These are phyloP conservation scores for Chirona hameri DNA, from an alignment of 2,888 invertebrate genomes.

Conservation along the genomic window DNA sequence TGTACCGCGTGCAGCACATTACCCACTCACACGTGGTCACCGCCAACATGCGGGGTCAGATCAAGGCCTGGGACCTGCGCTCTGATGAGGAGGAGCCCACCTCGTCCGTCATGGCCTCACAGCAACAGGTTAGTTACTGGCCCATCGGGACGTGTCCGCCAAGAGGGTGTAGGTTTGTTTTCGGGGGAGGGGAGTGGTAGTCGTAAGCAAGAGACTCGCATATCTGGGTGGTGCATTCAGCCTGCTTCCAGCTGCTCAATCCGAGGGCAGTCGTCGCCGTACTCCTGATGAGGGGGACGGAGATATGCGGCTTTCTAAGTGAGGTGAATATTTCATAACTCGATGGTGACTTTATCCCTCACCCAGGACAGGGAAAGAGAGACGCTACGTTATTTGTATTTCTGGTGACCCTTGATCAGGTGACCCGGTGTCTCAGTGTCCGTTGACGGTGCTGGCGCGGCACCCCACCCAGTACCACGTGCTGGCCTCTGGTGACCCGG, in stretches of 20 bases:
- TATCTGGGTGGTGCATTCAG: too few relatives aligned
- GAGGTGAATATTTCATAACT: background rate
- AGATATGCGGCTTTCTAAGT: background rate
- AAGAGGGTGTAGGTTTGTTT: background rate
- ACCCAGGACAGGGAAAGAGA: background rate
- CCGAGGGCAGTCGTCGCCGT: too few relatives aligned
- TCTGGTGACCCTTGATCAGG: too few relatives aligned
- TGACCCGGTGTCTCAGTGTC: background rate
- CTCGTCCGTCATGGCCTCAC: background rate
- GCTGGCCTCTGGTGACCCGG: too few relatives aligned
- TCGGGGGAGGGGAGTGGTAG: too few relatives aligned
- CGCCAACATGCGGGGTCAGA: conserved; percentile 26
- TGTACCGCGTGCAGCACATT: conserved; percentile 14
- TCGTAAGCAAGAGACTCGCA: too few relatives aligned
- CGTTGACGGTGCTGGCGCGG: background rate
- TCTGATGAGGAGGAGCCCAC: background rate
- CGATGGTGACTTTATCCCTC: background rate
- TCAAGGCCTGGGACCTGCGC: conserved; percentile 8
- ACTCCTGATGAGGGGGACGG: background rate
- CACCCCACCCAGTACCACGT: conserved; percentile 26
- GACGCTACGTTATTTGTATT: background rate
- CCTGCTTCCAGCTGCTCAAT: too few relatives aligned
- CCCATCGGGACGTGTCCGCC: background rate
- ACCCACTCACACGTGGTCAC: conserved; percentile 5
- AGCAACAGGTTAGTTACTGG: background rate